A percentile compares a stretch with the other conserved stretches of the same genome.
Evolutionary conservation across 2,113 vertebrate species (phyloP).

Genomic region (Corythaeola cristata): DNA sequence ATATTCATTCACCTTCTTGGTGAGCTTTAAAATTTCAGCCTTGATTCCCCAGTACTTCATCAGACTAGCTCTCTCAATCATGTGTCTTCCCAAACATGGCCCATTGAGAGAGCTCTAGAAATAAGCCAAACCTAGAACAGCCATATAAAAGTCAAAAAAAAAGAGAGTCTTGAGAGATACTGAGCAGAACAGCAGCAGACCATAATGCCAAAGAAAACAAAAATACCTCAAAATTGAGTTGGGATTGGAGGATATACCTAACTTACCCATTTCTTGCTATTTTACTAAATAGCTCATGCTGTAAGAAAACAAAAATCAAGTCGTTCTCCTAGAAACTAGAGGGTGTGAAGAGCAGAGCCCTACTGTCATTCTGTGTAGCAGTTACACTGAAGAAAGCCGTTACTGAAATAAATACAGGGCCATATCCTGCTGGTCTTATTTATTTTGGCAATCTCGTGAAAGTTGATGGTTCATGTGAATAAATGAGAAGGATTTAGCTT

Average conservation of each 20-base stretch:
- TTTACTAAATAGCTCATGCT: background rate
- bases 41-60: background rate
- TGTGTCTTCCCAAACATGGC: background rate
- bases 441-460: conserved; percentile 23
- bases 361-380: background rate
- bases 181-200: background rate
- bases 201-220: background rate
- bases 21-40: background rate
- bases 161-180: background rate
- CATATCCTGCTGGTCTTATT: background rate
- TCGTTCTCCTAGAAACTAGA: background rate
- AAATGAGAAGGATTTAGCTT: conserved; percentile 37
- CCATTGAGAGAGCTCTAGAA: background rate
- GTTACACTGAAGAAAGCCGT: background rate
- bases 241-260: background rate
- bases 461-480: background rate
- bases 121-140: background rate
- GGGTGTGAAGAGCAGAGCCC: background rate
- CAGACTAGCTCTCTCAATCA: background rate
- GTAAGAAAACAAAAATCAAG: background rate
- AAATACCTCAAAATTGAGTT: background rate
- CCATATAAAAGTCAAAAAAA: background rate
- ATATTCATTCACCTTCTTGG: background rate
- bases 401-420: conserved; percentile 4
- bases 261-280: background rate